A percentile compares a stretch with the other conserved stretches of the same genome.
Evolutionary conservation across 2,113 vertebrate genomes (phyloP).

Genomic region (Capreolus pygargus): DNA sequence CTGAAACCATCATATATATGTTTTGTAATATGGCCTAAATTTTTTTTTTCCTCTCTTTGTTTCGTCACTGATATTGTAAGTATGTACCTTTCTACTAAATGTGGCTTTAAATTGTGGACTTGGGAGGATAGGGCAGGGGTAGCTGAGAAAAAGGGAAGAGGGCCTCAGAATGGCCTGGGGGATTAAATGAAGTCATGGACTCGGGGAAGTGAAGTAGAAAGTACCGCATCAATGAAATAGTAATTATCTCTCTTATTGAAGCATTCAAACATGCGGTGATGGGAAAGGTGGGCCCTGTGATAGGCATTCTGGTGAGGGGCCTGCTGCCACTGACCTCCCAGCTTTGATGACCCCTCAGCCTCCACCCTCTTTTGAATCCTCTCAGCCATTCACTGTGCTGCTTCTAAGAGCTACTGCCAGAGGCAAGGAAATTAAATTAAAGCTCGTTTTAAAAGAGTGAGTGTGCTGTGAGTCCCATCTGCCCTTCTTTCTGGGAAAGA

Average conservation of each 20-base stretch:
- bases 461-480: background rate
- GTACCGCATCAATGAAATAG: background rate
- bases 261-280: background rate
- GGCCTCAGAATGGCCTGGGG: background rate
- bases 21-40: background rate
- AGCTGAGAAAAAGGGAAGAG: background rate
- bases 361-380: background rate
- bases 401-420: background rate
- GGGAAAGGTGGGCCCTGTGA: background rate
- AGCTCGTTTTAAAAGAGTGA: background rate
- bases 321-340: background rate
- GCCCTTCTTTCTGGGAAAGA: slow-evolving; percentile 45
- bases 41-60: background rate
- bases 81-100: background rate
- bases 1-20: background rate
- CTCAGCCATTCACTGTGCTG: background rate
- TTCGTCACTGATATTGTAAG: background rate
- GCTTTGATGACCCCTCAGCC: background rate
- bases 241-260: background rate
- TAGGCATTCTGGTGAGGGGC: background rate
- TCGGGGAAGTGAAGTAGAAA: background rate
- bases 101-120: background rate
- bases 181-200: background rate
- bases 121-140: background rate
- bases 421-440: slow-evolving; percentile 17